Evolutionary conservation across 2,888 invertebrate species (phyloP), one percentile per base, ranked within the genome.

Genomic region (Theodoxus fluviatilis): DNA sequence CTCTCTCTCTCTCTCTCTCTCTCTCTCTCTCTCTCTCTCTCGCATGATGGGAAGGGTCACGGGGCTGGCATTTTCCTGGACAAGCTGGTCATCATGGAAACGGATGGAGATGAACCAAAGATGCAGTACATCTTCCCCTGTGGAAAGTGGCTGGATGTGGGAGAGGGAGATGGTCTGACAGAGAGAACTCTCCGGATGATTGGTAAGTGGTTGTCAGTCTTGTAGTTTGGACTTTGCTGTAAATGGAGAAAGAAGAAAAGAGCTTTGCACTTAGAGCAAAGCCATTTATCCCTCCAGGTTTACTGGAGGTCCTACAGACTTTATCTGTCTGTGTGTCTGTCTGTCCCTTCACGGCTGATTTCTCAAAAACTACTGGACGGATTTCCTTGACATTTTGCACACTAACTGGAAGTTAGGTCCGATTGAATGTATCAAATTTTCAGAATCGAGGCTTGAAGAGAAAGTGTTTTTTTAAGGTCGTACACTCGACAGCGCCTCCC

Each of bases 31-130:
- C n/a, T n/a, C n/a, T n/a, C n/a, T n/a, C n/a, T n/a, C n/a, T n/a
- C n/a, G n/a, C 72, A 74, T 57, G 80, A 82, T 77, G 83, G 83
- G 28, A 76, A 80, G 64, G 83, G 83, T 65, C 80, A 80, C 59
- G 84, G 84, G 22, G 78, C 83, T 31, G 84, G 84, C 22, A 76
- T 81, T 74, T 83, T 79, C 73, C 70, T 84, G 61, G 82, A 84
- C 47, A 79, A 81, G 71, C 78, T 84, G 1, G 70, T 76, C 1
- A 74, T 84, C 49, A 78, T 73, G 59, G 80, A 80, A 69, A 78
- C 72, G 63, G 76, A 73, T 37, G 72, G 73, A n/a, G 74, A 76
- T 33, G 68, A 71, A 18, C 71, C 76, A 28, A 63, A 72, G 57
- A 40, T 71, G 52, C 76, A 77, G 68, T 78, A 78, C 70, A 71